Conservation (phyloP, 2,113 vertebrate species). For the Scatophagus argus region DNA sequence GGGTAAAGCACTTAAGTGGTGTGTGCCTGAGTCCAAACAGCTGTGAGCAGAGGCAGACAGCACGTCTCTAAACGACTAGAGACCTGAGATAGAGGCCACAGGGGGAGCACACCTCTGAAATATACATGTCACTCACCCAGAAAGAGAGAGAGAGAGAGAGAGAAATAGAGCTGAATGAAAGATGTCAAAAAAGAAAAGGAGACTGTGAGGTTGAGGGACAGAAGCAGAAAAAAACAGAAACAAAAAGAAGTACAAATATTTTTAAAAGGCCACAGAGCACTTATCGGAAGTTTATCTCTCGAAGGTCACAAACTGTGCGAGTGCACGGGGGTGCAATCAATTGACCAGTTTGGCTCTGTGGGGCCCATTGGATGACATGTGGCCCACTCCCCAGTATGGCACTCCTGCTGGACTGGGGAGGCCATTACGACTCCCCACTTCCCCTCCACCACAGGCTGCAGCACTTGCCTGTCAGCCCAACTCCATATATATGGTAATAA, state of each 20-base stretch:
- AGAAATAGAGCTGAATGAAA: constrained; percentile 5
- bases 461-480: constrained; percentile 60
- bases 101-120: constrained; percentile 78
- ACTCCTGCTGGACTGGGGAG: constrained; percentile 59
- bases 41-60: constrained; percentile 78
- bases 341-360: constrained; percentile 53
- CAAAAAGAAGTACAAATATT: not conserved
- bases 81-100: constrained; percentile 70
- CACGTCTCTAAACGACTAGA: constrained; percentile 76
- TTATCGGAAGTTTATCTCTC: constrained; percentile 44
- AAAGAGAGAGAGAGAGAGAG: constrained; percentile 22
- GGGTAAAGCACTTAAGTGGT: constrained; percentile 86
- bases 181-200: not conserved
- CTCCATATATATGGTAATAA: constrained; percentile 85
- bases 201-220: not conserved
- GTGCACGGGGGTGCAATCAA: constrained; percentile 36
- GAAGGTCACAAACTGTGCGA: constrained; percentile 13
- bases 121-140: constrained; percentile 78
- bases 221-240: not conserved
- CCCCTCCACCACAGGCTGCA: constrained; percentile 56
- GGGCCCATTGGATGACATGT: constrained; percentile 42
- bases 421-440: constrained; percentile 55
- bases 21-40: constrained; percentile 86
- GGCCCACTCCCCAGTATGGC: constrained; percentile 48
- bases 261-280: constrained; percentile 7